Evolutionary conservation across 2,113 vertebrate species (phyloP).

Genomic region (Abramis brama): DNA sequence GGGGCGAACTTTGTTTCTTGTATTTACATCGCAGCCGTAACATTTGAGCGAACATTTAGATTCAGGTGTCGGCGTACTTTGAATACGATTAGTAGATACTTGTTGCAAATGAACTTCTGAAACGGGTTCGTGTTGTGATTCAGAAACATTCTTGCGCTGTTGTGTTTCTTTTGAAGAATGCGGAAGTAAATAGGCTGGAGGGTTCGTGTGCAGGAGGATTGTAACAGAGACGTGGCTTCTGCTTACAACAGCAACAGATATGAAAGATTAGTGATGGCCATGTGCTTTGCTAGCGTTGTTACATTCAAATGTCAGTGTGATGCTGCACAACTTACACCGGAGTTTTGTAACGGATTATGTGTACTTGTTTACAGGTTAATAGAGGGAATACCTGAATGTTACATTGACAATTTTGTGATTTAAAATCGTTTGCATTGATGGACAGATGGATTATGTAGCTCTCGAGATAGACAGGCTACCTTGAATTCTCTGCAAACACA

Average conservation of each 20-base stretch:
- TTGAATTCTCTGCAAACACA: no score
- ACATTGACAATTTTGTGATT: background rate
- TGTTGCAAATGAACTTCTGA: background rate
- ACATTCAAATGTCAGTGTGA: background rate
- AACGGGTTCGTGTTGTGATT: background rate
- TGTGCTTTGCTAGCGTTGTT: background rate
- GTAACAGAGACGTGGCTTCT: constrained; percentile 32
- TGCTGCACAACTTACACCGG: background rate
- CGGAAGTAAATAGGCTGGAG: constrained; percentile 48
- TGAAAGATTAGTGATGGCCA: background rate
- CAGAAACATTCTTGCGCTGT: background rate
- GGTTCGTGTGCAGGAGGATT: constrained; percentile 1
- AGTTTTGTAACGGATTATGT: background rate
- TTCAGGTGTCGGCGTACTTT: background rate
- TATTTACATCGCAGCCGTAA: constrained; percentile 2
- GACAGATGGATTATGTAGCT: background rate
- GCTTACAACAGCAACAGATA: constrained; percentile 5
- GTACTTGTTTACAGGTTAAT: background rate
- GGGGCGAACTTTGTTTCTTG: constrained; percentile 22
- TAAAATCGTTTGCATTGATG: background rate
- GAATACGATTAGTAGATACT: background rate
- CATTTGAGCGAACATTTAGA: background rate
- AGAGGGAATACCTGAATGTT: background rate
- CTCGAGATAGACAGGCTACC: no score
- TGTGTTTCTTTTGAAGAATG: constrained; percentile 42